Percentiles rank a stretch among this genome's conserved stretches.
Conservation (phyloP, 2,888 invertebrate species). For the Euspilapteryx auroguttella region DNA sequence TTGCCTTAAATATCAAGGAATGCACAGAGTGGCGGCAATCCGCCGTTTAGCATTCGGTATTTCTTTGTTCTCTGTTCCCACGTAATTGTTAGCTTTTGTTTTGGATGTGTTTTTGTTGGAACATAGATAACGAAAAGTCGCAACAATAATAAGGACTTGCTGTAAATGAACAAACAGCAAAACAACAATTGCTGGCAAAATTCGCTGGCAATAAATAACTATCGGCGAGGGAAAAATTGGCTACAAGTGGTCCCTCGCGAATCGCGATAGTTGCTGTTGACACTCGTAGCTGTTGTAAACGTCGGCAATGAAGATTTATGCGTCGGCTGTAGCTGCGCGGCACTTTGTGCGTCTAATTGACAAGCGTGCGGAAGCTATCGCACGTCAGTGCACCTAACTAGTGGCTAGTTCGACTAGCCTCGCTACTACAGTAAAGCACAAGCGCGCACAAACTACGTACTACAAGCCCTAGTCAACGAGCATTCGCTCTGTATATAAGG, state of each 20-base stretch:
- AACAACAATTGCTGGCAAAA: no score
- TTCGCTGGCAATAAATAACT: conserved; percentile 2
- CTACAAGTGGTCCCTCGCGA: neutral
- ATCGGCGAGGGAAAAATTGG: conserved; percentile 1
- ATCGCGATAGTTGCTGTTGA: conserved; percentile 1
- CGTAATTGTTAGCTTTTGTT: neutral
- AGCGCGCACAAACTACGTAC: no score
- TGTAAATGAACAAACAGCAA: no score
- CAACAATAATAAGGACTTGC: no score
- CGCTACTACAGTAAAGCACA: no score
- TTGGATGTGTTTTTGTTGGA: no score
- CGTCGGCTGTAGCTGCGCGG: no score
- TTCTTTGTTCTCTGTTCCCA: neutral
- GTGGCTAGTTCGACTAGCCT: no score
- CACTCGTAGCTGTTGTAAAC: neutral
- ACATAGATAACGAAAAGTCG: no score
- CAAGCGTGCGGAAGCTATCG: conserved; percentile 29
- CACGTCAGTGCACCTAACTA: conserved; percentile 22
- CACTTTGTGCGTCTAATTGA: conserved; percentile 42
- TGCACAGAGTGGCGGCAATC: conserved; percentile 19
- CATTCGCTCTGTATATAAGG: no score
- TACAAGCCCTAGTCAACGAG: no score
- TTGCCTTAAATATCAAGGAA: conserved; percentile 23
- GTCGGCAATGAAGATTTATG: conserved; percentile 2
- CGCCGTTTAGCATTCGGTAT: conserved; percentile 8